Base-by-base conservation (phyloP, 2,888 invertebrate species). In the Chrysopilus asiliformis region DNA sequence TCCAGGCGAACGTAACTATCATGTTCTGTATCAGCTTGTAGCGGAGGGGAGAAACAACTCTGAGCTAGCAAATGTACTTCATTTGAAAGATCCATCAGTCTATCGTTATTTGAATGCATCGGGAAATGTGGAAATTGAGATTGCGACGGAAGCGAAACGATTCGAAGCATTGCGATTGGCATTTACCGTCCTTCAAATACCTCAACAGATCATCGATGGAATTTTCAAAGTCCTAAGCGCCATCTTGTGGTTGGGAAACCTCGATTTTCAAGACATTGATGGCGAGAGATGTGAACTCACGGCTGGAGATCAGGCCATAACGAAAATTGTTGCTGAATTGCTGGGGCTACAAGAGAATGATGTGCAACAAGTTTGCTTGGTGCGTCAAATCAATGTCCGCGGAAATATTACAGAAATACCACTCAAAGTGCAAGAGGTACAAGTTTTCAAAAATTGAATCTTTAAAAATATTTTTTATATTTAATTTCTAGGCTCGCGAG, bases 391-490 rank as follows among this genome's bases (percentile, higher is more conserved):
- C 55, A 90, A 90, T 54, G 90, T 91, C 15, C 71, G 90, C 7
- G 90, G 91, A 3, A 90, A 87, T 57, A 86, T 90, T 43, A 91
- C 90, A 0, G 89, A 90, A 58, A 91, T 91, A 49, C 90, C 90
- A 4, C 65, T 90, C 29, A 80, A 87, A 53, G 64, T 87, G 36
- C 84, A 81, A 55, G 89, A 90, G 71, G 83, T 81, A 56, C 32
- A 9, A 28, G 22, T 32, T 25, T 36, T 29, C 18, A 35, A 19
- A 28, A 13, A 31, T 36, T n/a, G 9, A 24, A 22, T 12, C 18
- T 18, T 26, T 22, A 13, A 32, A 24, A 39, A 27, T 19, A 13
- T 41, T 36, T 26, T 26, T 2, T 27, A 27, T 12, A 20, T 14
- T 41, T 39, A 13, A 24, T 34, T 32, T 46, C 13, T 56, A 83